Evolutionary conservation across 2,888 invertebrate genomes (phyloP).

Genomic region (Lasioglossum vierecki): DNA sequence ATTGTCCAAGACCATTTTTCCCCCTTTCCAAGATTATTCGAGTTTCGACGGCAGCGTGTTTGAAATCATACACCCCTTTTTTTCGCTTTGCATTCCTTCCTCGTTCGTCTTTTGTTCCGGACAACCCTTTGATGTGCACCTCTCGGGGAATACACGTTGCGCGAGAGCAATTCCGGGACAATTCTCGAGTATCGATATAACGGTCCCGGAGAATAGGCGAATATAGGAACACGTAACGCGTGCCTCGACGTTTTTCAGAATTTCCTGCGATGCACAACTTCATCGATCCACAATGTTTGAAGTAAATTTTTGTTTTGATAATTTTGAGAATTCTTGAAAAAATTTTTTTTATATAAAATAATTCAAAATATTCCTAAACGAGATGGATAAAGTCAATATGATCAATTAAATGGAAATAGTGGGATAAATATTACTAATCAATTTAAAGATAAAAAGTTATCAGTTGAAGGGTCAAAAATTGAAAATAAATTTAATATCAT

Average conservation of each 20-base stretch:
- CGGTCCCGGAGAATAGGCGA: conserved; percentile 14
- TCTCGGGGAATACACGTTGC: conserved; percentile 27
- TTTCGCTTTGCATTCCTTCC: neutral
- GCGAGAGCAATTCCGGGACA: conserved; percentile 40
- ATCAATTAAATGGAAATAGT: too few species aligned
- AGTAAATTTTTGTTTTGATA: too few species aligned
- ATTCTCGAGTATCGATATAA: conserved; percentile 56
- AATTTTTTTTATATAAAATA: too few species aligned
- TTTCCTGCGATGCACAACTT: neutral
- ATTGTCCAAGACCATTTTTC: neutral
- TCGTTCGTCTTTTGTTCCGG: conserved; percentile 11
- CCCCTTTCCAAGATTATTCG: conserved; percentile 4
- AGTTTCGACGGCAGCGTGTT: neutral
- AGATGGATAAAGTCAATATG: too few species aligned
- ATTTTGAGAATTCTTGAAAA: too few species aligned
- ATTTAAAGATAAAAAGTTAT: too few species aligned
- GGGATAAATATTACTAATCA: too few species aligned
- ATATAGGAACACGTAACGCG: neutral
- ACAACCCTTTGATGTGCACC: conserved; percentile 33
- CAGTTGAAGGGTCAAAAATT: too few species aligned
- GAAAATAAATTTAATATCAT: too few species aligned
- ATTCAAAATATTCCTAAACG: too few species aligned
- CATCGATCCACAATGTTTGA: neutral
- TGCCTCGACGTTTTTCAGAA: neutral
- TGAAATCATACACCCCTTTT: neutral